Conservation (phyloP, 92 coral and sea anemone species). For the Anthopleura xanthogrammica region DNA sequence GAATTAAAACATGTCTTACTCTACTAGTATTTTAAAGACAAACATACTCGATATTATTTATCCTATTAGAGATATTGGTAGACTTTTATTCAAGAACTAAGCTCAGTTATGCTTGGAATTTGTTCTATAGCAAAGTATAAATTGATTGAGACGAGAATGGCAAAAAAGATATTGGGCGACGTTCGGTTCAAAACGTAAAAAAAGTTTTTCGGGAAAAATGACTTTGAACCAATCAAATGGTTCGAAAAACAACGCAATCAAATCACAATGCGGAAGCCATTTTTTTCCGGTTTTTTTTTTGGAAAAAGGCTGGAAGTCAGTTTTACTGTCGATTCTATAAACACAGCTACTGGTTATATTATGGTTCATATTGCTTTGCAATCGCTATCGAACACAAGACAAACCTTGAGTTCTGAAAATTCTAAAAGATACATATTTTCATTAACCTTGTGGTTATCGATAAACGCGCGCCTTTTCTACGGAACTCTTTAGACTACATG, state of each 20-base stretch:
- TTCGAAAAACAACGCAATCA: not conserved
- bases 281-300: too few relatives aligned
- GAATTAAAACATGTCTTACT: not conserved
- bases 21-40: not conserved
- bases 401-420: not conserved
- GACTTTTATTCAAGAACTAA: not conserved
- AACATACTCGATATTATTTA: not conserved
- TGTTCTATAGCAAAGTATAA: too few relatives aligned
- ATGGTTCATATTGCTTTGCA: not conserved
- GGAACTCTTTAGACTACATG: not conserved
- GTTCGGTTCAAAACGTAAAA: too few relatives aligned
- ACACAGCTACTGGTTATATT: not conserved
- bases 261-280: too few relatives aligned
- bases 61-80: not conserved
- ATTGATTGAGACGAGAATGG: too few relatives aligned
- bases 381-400: not conserved
- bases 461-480: not conserved
- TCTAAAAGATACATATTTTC: not conserved
- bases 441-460: not conserved
- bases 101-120: too few relatives aligned
- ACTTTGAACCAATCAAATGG: not conserved
- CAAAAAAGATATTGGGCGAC: too few relatives aligned
- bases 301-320: not conserved
- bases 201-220: too few relatives aligned
- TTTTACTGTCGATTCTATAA: not conserved